Percentiles rank a stretch among this genome's conserved stretches.
These are phyloP conservation scores for Drosophila austrosaltans DNA, from an alignment of 2,888 invertebrate genomes.

Conservation along the genomic window DNA sequence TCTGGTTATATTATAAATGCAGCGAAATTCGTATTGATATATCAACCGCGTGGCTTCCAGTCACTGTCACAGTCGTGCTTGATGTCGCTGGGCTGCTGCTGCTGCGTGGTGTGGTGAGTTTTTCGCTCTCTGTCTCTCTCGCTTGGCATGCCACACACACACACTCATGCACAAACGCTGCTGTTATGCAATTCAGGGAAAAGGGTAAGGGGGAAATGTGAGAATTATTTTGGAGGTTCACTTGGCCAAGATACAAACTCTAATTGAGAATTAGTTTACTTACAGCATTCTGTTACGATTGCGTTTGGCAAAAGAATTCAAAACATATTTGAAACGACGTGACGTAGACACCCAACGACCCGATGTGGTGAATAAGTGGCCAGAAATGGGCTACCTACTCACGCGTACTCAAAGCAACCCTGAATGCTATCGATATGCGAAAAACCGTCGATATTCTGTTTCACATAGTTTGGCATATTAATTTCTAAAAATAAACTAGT, in stretches of 20 bases:
- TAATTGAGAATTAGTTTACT: conserved; percentile 42
- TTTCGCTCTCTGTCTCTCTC: conserved; percentile 51
- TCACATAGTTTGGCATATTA: background rate
- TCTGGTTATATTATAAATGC: conserved; percentile 25
- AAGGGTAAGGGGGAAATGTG: conserved; percentile 24
- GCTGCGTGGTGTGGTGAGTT: conserved; percentile 60
- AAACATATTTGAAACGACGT: conserved; percentile 77
- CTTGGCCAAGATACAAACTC: conserved; percentile 14
- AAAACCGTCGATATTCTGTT: conserved; percentile 1
- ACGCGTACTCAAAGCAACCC: conserved; percentile 12
- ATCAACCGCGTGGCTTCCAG: conserved; percentile 17
- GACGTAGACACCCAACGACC: conserved; percentile 69
- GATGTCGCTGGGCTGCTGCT: conserved; percentile 31
- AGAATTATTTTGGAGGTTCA: conserved; percentile 27
- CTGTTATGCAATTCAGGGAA: conserved; percentile 81
- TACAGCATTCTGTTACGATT: conserved; percentile 68
- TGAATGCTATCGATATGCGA: conserved; percentile 41
- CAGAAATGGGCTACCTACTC: conserved; percentile 34
- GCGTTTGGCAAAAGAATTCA: conserved; percentile 51
- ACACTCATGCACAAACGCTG: conserved; percentile 68
- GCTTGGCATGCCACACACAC: conserved; percentile 64
- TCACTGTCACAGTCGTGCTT: conserved; percentile 18
- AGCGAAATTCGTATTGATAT: conserved; percentile 34
- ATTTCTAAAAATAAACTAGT: background rate
- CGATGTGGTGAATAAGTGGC: conserved; percentile 49